A percentile compares a stretch with the other conserved stretches of the same genome.
These are phyloP conservation scores for Poecilia picta DNA, from an alignment of 2,797 vertebrate genomes.

Conservation along the genomic window DNA sequence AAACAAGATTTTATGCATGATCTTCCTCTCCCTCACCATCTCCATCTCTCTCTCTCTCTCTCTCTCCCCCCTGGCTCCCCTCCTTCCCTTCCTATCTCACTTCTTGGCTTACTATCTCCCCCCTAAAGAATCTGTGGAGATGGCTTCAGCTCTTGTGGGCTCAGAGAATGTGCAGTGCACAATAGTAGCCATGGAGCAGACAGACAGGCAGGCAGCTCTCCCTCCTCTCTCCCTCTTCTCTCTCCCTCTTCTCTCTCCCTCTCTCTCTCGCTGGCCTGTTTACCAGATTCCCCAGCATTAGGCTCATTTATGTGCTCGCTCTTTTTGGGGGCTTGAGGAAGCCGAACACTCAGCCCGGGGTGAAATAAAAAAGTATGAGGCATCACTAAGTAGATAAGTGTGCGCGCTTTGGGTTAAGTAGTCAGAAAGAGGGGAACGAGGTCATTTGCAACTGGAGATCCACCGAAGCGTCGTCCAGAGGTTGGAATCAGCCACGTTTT, in stretches of 20 bases:
- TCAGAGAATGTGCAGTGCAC: slow-evolving; percentile 80
- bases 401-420: slow-evolving; percentile 38
- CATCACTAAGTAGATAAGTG: slow-evolving; percentile 27
- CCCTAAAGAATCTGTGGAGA: slow-evolving; percentile 76
- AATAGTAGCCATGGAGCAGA: slow-evolving; percentile 81
- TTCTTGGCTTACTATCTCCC: slow-evolving; percentile 73
- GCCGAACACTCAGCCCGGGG: slow-evolving; percentile 47
- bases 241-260: slow-evolving; percentile 68
- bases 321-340: slow-evolving; percentile 57
- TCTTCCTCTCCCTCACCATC: slow-evolving; percentile 73
- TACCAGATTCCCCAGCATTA: slow-evolving; percentile 81
- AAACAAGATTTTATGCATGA: slow-evolving; percentile 88
- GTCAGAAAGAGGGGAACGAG: slow-evolving; percentile 49
- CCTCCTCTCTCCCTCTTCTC: slow-evolving; percentile 73
- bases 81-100: slow-evolving; percentile 55
- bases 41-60: slow-evolving; percentile 48
- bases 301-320: slow-evolving; percentile 75
- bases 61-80: slow-evolving; percentile 27
- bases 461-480: neutral
- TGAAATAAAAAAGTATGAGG: slow-evolving; percentile 45
- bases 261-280: slow-evolving; percentile 78
- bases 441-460: slow-evolving; percentile 28
- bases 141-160: slow-evolving; percentile 81
- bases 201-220: slow-evolving; percentile 76
- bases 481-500: neutral